Base-by-base conservation (phyloP, 2,888 invertebrate genomes). In the Ophion ventricosus region DNA sequence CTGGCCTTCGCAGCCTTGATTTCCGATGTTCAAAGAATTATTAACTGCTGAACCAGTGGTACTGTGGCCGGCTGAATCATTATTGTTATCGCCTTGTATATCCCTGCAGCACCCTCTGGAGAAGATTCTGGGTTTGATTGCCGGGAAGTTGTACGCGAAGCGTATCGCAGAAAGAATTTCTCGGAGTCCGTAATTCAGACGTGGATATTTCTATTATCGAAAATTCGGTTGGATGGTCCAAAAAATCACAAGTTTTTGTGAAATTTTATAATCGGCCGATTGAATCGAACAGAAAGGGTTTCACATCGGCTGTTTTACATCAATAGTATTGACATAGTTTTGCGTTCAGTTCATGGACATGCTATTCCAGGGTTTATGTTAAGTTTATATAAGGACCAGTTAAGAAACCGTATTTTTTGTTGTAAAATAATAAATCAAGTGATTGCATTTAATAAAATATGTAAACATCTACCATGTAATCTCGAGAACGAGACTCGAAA, bases 391-490 rank as follows among this genome's bases (percentile, higher is more conserved):
- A 11, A 56, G 17, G 25, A 66, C 35, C 66, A 49, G 8, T 25
- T 20, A 25, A 29, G n/a, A 40, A 29, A 49, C 26, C n/a, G 17
- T n/a, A 35, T n/a, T n/a, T 26, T 14, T 1, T 2, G 23, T 59
- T 40, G 20, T 17, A 8, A 11, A 70, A 54, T 61, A 61, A 61
- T 35, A 40, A 73, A 57, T 66, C 26, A 57, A 73, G 57, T 40
- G 35, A 17, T 54, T 35, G 2, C 23, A 26, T 72, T 23, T 72
- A 7, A 35, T 35, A 35, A 35, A 35, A 35, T 35, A 35, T 69
- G 69, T 80, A 23, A 80, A 80, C 61, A 80, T 67, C 74, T 80
- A 80, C 67, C n/a, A 56, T 63, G 56, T 79, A 74, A 80, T 80
- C 80, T 80, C 80, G 73, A 73, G n/a, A n/a, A n/a, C n/a, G n/a